These are phyloP conservation scores for Eulemur mongoz DNA, from an alignment of 2,797 vertebrate genomes.

Conservation along the genomic window DNA sequence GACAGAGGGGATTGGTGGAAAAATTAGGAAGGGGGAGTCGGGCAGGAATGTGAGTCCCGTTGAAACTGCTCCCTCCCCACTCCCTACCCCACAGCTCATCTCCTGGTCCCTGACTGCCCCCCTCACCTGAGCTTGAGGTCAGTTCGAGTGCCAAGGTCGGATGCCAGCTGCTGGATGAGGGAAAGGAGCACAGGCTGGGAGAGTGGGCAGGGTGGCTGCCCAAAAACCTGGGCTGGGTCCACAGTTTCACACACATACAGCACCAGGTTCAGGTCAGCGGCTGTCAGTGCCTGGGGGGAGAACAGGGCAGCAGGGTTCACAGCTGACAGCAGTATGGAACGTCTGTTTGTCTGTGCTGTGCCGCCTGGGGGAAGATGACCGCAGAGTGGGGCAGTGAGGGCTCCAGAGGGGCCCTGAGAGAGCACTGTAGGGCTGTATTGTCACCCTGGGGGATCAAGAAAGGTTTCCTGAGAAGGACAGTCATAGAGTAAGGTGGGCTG, in stretches of 20 bases:
- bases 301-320: neutral
- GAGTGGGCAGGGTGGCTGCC: constrained; percentile 94
- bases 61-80: neutral
- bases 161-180: constrained; percentile 98
- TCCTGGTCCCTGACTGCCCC: neutral
- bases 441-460: neutral
- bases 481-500: neutral
- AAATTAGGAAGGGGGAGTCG: neutral
- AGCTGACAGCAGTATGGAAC: neutral
- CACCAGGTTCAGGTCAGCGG: constrained; percentile 96
- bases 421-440: neutral
- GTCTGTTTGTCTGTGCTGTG: neutral
- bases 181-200: constrained; percentile 98
- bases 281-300: constrained; percentile 91
- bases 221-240: constrained; percentile 96
- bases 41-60: neutral
- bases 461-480: neutral
- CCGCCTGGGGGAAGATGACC: neutral
- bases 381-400: neutral
- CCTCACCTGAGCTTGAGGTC: constrained; percentile 97
- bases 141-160: constrained; percentile 94
- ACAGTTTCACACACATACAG: constrained; percentile 98
- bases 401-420: neutral
- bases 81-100: neutral
- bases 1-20: neutral